Evolutionary conservation across 2,888 invertebrate genomes (phyloP).

Genomic region (Thalpophila matura): DNA sequence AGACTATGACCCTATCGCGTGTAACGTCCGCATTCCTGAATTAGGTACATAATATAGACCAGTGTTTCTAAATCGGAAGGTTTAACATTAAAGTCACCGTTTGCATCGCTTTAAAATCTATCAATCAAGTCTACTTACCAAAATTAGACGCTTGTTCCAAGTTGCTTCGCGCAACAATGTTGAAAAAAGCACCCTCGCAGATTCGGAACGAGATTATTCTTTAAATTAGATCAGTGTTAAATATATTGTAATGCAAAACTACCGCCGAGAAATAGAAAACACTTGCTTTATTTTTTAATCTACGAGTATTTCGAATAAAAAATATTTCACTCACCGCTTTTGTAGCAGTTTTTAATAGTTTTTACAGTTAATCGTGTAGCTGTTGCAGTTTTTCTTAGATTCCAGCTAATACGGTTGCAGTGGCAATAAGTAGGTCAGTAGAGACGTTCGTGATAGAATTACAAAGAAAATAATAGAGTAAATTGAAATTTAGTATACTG

Average conservation of each 20-base stretch:
- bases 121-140: too few species aligned
- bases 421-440: slow-evolving; percentile 41
- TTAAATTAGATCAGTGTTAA: background rate
- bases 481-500: slow-evolving; percentile 14
- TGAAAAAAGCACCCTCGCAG: background rate
- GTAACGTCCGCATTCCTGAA: too few species aligned
- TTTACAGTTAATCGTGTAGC: slow-evolving; percentile 31
- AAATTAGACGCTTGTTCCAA: background rate
- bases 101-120: too few species aligned
- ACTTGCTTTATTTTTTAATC: slow-evolving; percentile 20
- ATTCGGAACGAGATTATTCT: slow-evolving; percentile 19
- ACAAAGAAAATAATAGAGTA: slow-evolving; percentile 34
- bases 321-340: slow-evolving; percentile 33
- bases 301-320: background rate
- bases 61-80: too few species aligned
- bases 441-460: slow-evolving; percentile 46
- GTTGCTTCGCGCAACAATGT: background rate
- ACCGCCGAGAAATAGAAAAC: slow-evolving; percentile 1
- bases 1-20: too few species aligned
- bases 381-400: slow-evolving; percentile 44
- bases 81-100: too few species aligned
- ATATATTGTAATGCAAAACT: slow-evolving; percentile 11
- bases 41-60: too few species aligned
- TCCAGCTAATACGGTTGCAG: slow-evolving; percentile 23
- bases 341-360: slow-evolving; percentile 34